Conservation (phyloP, 2,797 vertebrate genomes). For the Champsocephalus gunnari region DNA sequence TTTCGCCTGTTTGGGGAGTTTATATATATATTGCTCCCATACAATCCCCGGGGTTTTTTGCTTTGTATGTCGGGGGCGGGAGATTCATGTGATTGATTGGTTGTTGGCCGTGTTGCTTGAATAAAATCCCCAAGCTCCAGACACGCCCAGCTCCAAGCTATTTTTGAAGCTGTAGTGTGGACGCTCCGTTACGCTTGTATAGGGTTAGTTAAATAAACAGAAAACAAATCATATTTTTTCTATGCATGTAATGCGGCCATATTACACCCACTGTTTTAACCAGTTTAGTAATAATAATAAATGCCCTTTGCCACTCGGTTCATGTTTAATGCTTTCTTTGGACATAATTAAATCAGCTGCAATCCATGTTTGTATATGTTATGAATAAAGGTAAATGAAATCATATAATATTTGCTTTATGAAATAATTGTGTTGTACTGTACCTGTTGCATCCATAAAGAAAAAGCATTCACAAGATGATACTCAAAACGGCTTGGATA, state of each 20-base stretch:
- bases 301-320: background rate
- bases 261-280: background rate
- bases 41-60: too few relatives aligned
- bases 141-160: too few relatives aligned
- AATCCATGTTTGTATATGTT: background rate
- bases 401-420: too few relatives aligned
- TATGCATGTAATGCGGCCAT: background rate
- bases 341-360: background rate
- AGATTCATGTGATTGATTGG: too few relatives aligned
- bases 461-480: background rate
- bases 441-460: background rate
- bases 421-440: background rate
- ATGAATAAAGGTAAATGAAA: background rate
- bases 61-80: too few relatives aligned
- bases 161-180: too few relatives aligned
- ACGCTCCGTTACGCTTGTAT: background rate
- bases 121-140: too few relatives aligned
- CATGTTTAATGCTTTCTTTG: background rate
- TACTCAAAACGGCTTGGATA: background rate
- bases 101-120: too few relatives aligned
- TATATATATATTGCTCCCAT: too few relatives aligned
- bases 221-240: background rate
- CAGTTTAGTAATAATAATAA: constrained; percentile 8
- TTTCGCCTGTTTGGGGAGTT: too few relatives aligned
- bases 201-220: background rate